Conservation (phyloP, 2,888 invertebrate genomes). For the Drosophila meridionalis region DNA sequence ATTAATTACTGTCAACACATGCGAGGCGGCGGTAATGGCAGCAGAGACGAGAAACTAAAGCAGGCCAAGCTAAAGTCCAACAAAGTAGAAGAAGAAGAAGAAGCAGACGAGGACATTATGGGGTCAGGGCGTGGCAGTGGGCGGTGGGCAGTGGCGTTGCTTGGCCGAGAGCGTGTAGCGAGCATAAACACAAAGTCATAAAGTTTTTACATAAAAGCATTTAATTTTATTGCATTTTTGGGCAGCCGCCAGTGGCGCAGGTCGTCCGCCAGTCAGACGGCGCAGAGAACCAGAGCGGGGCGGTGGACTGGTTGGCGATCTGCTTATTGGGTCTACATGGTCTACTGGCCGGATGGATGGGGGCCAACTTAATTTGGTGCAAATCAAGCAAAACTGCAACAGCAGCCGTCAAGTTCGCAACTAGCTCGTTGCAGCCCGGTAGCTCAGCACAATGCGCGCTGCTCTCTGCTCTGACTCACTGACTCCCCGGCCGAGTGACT, state of each 20-base stretch:
- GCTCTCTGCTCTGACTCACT: constrained; percentile 22
- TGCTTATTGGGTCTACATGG: constrained; percentile 43
- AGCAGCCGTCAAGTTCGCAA: constrained; percentile 49
- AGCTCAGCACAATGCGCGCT: constrained; percentile 32
- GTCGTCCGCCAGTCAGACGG: constrained; percentile 29
- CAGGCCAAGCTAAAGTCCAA: constrained; percentile 72
- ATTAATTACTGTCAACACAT: constrained; percentile 80
- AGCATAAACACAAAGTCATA: constrained; percentile 81
- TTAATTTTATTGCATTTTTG: constrained; percentile 81
- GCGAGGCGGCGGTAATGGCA: constrained; percentile 44
- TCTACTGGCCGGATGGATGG: constrained; percentile 51
- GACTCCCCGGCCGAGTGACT: neutral
- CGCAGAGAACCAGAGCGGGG: constrained; percentile 17
- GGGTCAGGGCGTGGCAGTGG: constrained; percentile 4
- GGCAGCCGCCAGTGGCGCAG: constrained; percentile 60
- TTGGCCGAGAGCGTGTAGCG: constrained; percentile 57
- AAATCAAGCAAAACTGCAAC: constrained; percentile 78
- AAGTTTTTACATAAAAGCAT: constrained; percentile 80
- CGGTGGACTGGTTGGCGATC: neutral
- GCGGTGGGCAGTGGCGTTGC: neutral
- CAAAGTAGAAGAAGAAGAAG: constrained; percentile 24
- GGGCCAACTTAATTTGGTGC: constrained; percentile 77
- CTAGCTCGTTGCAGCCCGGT: constrained; percentile 28
- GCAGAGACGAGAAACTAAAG: constrained; percentile 67
- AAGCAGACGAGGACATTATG: constrained; percentile 13